Conservation (phyloP, 2,888 invertebrate species). For the Melanchra persicariae region DNA sequence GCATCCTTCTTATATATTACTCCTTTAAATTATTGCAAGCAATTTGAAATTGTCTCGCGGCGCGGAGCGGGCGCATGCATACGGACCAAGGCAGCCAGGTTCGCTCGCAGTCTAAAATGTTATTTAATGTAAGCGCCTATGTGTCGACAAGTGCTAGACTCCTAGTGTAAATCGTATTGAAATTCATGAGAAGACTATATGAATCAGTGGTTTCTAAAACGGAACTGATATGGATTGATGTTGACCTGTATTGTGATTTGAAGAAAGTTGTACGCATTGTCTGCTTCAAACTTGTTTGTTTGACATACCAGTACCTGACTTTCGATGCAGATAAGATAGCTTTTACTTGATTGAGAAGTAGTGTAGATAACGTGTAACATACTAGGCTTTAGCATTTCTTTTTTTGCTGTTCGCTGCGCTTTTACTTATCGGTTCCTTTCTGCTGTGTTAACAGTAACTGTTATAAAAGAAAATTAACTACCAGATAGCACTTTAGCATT, state of each 20-base stretch:
- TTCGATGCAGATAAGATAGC: slow-evolving; percentile 56
- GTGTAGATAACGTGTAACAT: slow-evolving; percentile 55
- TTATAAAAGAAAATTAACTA: neutral
- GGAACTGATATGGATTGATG: slow-evolving; percentile 46
- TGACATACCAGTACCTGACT: slow-evolving; percentile 46
- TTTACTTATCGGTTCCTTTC: neutral
- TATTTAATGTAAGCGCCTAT: slow-evolving; percentile 72
- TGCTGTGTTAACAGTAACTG: neutral
- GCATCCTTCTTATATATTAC: slow-evolving; percentile 80
- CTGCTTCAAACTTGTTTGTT: slow-evolving; percentile 49
- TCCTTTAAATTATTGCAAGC: slow-evolving; percentile 81
- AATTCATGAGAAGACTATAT: slow-evolving; percentile 49
- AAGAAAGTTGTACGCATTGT: slow-evolving; percentile 55
- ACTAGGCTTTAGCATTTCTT: slow-evolving; percentile 14
- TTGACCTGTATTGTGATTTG: slow-evolving; percentile 43
- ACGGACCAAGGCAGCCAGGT: slow-evolving; percentile 49
- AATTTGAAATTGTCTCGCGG: slow-evolving; percentile 86
- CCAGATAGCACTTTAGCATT: neutral
- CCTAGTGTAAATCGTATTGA: slow-evolving; percentile 69
- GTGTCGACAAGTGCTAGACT: slow-evolving; percentile 73
- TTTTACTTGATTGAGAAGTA: slow-evolving; percentile 64
- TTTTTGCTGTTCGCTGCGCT: neutral
- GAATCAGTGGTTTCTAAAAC: slow-evolving; percentile 53
- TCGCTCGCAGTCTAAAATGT: slow-evolving; percentile 64
- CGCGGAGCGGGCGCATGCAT: slow-evolving; percentile 67